Evolutionary conservation across 2,888 invertebrate species (phyloP), one percentile per base, ranked within the genome.

Genomic region (Palloptera scutellata): DNA sequence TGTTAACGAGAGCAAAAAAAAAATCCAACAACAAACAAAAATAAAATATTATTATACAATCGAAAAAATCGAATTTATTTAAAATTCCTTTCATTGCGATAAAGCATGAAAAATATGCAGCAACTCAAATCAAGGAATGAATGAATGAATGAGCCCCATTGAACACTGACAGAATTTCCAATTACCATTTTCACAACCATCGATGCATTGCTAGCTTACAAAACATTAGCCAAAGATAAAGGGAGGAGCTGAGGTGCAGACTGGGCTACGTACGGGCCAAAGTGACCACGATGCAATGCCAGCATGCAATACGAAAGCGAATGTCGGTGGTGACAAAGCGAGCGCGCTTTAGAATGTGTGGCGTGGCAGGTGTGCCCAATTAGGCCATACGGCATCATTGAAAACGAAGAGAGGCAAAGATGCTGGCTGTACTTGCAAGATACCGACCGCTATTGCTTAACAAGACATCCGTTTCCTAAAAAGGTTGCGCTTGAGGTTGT

Each of bases 131-230:
- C 13, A 48, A 48, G n/a, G 15, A 48, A 48, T 15, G 4, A 48
- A 48, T n/a, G 10, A 13, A 48, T n/a, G 58, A 40, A 30, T 41
- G 17, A 48, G 30, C 48, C 1, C 61, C 43, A 66, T 48, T 66
- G 52, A 19, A 67, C 53, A 60, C 19, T 45, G 48, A 59, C 43
- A 41, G 63, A 63, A 67, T 67, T 59, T 59, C 45, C 67, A 67
- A 67, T 67, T 67, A 63, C 63, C 59, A 63, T 60, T 66, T 61
- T 42, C 52, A 13, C 42, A 48, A 6, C 48, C 48, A 48, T 48
- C 11, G 5, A 48, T n/a, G 10, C 48, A 30, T n/a, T 45, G 45
- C 13, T 45, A 48, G 11, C 48, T 6, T 4, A 30, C 30, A 30
- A 30, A 4, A 30, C 30, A 30, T 30, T 30, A n/a, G 48, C 8